A percentile compares a stretch with the other conserved stretches of the same genome.
phyloP scores from a whole-genome alignment of 2,113 vertebrate genomes.

The Picathartes gymnocephalus region DNA sequence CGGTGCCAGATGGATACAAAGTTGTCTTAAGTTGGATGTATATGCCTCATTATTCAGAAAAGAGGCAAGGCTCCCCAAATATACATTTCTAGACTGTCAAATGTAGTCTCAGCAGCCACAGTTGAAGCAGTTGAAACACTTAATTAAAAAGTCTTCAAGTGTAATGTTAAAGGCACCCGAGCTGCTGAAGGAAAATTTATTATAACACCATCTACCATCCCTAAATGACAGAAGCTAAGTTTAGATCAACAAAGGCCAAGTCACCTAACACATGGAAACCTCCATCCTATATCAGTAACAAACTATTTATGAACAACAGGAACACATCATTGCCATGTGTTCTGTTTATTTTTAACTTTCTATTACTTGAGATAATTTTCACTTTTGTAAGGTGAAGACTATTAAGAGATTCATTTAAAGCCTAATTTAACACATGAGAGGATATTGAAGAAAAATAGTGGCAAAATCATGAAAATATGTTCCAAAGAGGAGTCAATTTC shows the following conservation, averaged over 20 bases:
- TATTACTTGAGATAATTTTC: background rate
- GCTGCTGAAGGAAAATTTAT: background rate
- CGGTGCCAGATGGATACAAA: background rate
- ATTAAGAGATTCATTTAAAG: background rate
- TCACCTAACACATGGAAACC: background rate
- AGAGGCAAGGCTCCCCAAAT: background rate
- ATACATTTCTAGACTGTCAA: background rate
- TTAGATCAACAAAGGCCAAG: background rate
- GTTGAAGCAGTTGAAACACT: background rate
- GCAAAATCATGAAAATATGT: background rate
- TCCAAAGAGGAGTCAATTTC: background rate
- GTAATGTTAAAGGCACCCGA: background rate
- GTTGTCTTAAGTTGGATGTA: rapidly evolving
- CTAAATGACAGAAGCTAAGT: background rate
- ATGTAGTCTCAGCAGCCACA: background rate
- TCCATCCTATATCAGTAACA: background rate
- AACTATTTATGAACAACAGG: background rate
- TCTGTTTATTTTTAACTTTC: background rate
- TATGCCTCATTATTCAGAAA: background rate
- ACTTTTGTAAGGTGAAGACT: background rate
- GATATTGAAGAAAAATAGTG: background rate
- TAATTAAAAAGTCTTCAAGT: background rate
- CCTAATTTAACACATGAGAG: background rate
- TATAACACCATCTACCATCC: background rate
- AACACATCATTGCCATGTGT: background rate